Evolutionary conservation across 2,113 vertebrate genomes (phyloP), one percentile per base, ranked within the genome.

Genomic region (Rhabdomys dilectus): DNA sequence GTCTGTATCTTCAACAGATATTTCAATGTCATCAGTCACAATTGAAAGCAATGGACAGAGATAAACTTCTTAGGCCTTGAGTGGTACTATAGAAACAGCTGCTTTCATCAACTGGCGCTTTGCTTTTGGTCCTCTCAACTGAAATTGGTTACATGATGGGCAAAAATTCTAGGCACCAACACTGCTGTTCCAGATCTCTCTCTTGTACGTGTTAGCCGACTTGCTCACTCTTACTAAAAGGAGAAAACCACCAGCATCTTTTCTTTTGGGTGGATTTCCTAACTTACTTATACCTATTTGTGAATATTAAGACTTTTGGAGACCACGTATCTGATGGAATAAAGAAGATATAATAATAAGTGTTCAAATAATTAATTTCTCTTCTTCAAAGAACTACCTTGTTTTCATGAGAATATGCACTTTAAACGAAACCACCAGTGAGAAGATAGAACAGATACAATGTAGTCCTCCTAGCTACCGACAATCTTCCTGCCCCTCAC

Each of bases 211-310:
- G 64, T 31, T 8, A 72, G 31, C 31, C 10, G 4, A 5, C 70
- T 72, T 68, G 15, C 17, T 72, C 70, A 19, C 34, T n/a, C 70
- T 72, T 7, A 4, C 5, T n/a, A 75, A 42, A 24, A 75, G 2
- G 31, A 68, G 34, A 5, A 34, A 68, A 68, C 31, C 66, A 36
- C 11, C 13, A 19, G 9, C 26, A 58, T 51, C 34, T 86, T 89
- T 51, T 12, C 3, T 77, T 85, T 70, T 53, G 64, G 72, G 42
- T 1, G 53, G 12, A n/a, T 56, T 94, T 96, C 75, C 51, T 86
- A 72, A 73, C 56, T 91, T 93, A 58, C 22, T 91, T 93, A 58
- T 15, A 92, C 66, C 42, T 29, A 51, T 75, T 94, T 81, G 58
- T 76, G 26, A 92, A 75, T 64, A 58, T 36, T 76, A 80, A 93